Conservation (phyloP, 2,113 vertebrate species). For the Myotis yumanensis region DNA sequence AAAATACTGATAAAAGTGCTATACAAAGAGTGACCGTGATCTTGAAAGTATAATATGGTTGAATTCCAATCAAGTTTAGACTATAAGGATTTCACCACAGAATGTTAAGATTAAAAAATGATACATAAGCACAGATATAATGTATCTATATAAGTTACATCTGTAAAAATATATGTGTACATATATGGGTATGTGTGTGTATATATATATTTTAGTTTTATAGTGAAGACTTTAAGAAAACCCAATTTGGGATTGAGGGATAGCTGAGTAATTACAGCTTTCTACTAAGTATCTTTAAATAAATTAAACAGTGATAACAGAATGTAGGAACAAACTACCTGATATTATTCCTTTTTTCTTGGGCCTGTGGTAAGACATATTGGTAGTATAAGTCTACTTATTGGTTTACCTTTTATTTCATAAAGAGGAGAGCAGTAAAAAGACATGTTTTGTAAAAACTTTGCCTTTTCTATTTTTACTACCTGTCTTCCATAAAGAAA, state of each 20-base stretch:
- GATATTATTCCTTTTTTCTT: neutral
- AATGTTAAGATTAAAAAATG: slow-evolving; percentile 35
- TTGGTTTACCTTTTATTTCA: slow-evolving; percentile 43
- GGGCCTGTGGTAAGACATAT: neutral
- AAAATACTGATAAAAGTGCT: neutral
- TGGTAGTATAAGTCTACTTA: neutral
- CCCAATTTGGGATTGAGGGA: slow-evolving; percentile 12
- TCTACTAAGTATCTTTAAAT: slow-evolving; percentile 34
- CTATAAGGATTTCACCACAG: neutral
- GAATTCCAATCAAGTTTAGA: slow-evolving; percentile 29
- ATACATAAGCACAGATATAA: neutral
- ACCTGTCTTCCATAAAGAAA: slow-evolving; percentile 38
- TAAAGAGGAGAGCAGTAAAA: slow-evolving; percentile 29
- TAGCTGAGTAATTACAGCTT: slow-evolving; percentile 37
- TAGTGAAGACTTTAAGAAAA: slow-evolving; percentile 46
- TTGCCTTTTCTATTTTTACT: slow-evolving; percentile 54
- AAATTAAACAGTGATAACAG: slow-evolving; percentile 47
- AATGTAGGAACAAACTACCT: slow-evolving; percentile 26
- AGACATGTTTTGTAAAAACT: slow-evolving; percentile 42
- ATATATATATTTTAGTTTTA: neutral
- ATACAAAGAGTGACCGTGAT: slow-evolving; percentile 7
- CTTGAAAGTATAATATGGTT: slow-evolving; percentile 18
- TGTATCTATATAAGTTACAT: neutral
- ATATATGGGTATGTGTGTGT: neutral
- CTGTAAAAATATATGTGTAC: neutral